Percentiles rank a stretch among this genome's conserved stretches.
Evolutionary conservation across 1,140 invertebrate genomes (phyloP).

Genomic region (Odontomachus brunneus): DNA sequence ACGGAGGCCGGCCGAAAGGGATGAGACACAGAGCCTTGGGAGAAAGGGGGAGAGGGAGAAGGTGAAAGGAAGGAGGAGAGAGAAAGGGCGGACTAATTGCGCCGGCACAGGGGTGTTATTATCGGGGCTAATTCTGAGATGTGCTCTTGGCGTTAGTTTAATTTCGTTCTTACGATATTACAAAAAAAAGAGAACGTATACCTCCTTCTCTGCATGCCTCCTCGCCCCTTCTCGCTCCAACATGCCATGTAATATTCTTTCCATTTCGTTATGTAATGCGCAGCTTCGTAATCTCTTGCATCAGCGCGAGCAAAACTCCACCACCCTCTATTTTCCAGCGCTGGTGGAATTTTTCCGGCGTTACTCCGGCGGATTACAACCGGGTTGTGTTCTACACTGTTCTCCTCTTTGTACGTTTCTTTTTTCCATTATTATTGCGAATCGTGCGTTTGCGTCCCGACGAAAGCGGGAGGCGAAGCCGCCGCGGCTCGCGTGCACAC

Average conservation of each 20-base stretch:
- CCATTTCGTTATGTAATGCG: slow-evolving; percentile 50
- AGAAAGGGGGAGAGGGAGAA: too few species aligned
- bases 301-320: slow-evolving; percentile 27
- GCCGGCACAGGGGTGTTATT: slow-evolving; percentile 20
- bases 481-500: not conserved
- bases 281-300: slow-evolving; percentile 53
- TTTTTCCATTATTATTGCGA: slow-evolving; percentile 53
- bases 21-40: not conserved
- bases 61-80: not conserved
- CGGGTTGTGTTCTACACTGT: slow-evolving; percentile 15
- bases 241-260: slow-evolving; percentile 42
- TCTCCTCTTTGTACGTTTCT: slow-evolving; percentile 23
- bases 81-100: slow-evolving; percentile 28
- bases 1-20: too few species aligned
- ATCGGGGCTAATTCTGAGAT: slow-evolving; percentile 50
- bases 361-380: slow-evolving; percentile 46
- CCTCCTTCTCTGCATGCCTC: too few species aligned
- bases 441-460: slow-evolving; percentile 29
- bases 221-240: not conserved
- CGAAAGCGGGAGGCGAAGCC: slow-evolving; percentile 7
- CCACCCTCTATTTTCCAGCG: slow-evolving; percentile 33
- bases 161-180: slow-evolving; percentile 41
- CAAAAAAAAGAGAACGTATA: not conserved
- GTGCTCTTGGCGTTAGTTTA: slow-evolving; percentile 39
- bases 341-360: slow-evolving; percentile 50